Evolutionary conservation across 2,888 invertebrate genomes (phyloP).

Genomic region (Callimorpha dominula): DNA sequence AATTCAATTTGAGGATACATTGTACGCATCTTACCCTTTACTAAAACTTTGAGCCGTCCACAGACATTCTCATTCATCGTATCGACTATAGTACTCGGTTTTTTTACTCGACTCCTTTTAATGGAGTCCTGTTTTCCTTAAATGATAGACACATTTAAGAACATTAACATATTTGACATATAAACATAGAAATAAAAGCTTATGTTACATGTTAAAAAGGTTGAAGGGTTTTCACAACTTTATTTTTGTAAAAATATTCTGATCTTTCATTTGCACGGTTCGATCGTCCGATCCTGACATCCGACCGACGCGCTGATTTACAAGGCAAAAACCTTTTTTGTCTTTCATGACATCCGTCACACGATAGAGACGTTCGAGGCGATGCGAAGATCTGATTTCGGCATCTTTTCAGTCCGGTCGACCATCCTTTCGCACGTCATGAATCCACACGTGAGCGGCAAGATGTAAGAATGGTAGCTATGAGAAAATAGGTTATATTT

Average conservation of each 20-base stretch:
- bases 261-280: constrained; percentile 66
- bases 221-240: no score
- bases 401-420: constrained; percentile 76
- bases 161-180: no score
- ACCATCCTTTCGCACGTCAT: constrained; percentile 63
- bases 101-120: no score
- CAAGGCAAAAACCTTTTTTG: constrained; percentile 77
- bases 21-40: no score
- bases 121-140: no score
- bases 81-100: no score
- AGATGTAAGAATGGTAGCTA: constrained; percentile 48
- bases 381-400: constrained; percentile 77
- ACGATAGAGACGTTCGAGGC: constrained; percentile 76
- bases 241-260: constrained; percentile 53
- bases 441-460: constrained; percentile 53
- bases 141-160: no score
- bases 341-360: constrained; percentile 66
- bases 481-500: constrained; percentile 42
- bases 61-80: no score
- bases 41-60: no score
- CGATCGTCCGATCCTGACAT: constrained; percentile 46
- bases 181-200: no score
- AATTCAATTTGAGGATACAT: no score
- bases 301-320: constrained; percentile 76
- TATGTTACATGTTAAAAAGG: no score